A percentile compares a stretch with the other conserved stretches of the same genome.
phyloP scores from a whole-genome alignment of 2,888 invertebrate genomes.

The Andrena trimmerana region DNA sequence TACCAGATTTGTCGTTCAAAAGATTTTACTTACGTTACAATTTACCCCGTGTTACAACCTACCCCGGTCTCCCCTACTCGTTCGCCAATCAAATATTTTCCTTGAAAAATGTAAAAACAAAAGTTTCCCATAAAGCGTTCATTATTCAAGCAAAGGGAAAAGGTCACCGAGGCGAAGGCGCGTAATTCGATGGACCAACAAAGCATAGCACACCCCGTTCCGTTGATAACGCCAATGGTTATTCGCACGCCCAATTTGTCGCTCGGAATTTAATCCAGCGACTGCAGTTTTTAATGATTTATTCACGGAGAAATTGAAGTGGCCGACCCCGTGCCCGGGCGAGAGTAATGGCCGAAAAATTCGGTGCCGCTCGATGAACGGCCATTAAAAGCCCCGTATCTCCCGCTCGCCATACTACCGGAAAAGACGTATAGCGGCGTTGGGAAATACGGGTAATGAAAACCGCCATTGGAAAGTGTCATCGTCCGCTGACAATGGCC shows the following conservation, averaged over 20 bases:
- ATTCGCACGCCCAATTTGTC: conserved; percentile 35
- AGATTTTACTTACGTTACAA: no score
- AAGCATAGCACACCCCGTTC: not conserved
- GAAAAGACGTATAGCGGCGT: conserved; percentile 38
- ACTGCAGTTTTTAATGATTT: conserved; percentile 52
- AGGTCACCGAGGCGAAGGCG: conserved; percentile 3
- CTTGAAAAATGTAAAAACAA: not conserved
- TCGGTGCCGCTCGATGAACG: conserved; percentile 30
- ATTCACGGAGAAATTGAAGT: conserved; percentile 51
- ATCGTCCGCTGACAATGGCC: not conserved
- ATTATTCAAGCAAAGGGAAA: conserved; percentile 9
- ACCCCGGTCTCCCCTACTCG: no score
- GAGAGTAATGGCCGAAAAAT: conserved; percentile 52
- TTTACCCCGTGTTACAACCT: no score
- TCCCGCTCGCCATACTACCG: conserved; percentile 4
- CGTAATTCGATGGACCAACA: conserved; percentile 19
- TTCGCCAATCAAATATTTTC: conserved; percentile 1
- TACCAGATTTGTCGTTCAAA: no score
- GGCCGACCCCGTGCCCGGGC: conserved; percentile 12
- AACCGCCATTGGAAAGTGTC: conserved; percentile 10
- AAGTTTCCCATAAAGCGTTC: conserved; percentile 26
- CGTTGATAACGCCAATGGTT: conserved; percentile 4
- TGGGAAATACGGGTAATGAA: conserved; percentile 44
- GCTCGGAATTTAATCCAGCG: conserved; percentile 39
- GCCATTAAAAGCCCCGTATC: conserved; percentile 37